Evolutionary conservation across 2,888 invertebrate genomes (phyloP).

Genomic region (Zeuzera pyrina): DNA sequence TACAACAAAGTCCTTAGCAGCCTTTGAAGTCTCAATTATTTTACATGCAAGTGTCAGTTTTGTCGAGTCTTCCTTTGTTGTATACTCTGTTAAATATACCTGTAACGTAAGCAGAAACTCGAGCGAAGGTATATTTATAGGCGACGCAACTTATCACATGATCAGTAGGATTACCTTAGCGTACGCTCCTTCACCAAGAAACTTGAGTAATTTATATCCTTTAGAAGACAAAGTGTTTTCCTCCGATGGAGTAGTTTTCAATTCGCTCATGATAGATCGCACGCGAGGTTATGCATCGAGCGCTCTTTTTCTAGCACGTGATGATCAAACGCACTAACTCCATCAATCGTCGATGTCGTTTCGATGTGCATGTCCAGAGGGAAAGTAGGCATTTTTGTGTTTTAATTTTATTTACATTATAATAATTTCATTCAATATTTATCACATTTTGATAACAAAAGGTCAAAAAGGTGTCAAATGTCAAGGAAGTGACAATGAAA

Average conservation of each 20-base stretch:
- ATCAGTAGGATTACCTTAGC: conserved; percentile 75
- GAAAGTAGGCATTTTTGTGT: conserved; percentile 45
- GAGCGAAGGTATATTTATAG: too few species aligned
- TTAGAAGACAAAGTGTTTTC: conserved; percentile 58
- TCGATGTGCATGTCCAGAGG: conserved; percentile 26
- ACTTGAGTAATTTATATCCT: conserved; percentile 76
- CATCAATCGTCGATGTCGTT: conserved; percentile 21
- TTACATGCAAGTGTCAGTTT: conserved; percentile 77
- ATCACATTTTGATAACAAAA: too few species aligned
- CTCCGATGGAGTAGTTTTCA: conserved; percentile 58
- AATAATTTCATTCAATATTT: too few species aligned
- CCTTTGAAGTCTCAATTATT: conserved; percentile 80
- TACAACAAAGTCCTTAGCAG: conserved; percentile 82
- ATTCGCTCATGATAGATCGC: conserved; percentile 55
- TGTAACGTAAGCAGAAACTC: conserved; percentile 22
- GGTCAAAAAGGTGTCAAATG: too few species aligned
- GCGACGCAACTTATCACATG: too few species aligned
- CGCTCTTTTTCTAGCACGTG: conserved; percentile 22
- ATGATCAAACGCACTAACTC: conserved; percentile 22
- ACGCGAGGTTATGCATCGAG: conserved; percentile 28
- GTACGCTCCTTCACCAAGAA: conserved; percentile 84
- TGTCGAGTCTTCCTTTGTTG: conserved; percentile 32
- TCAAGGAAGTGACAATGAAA: too few species aligned
- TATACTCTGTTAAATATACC: conserved; percentile 58
- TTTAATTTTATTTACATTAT: too few species aligned